These are phyloP conservation scores for Mormyrops boulengeri DNA, from an alignment of 2,797 vertebrate genomes.

Conservation along the genomic window DNA sequence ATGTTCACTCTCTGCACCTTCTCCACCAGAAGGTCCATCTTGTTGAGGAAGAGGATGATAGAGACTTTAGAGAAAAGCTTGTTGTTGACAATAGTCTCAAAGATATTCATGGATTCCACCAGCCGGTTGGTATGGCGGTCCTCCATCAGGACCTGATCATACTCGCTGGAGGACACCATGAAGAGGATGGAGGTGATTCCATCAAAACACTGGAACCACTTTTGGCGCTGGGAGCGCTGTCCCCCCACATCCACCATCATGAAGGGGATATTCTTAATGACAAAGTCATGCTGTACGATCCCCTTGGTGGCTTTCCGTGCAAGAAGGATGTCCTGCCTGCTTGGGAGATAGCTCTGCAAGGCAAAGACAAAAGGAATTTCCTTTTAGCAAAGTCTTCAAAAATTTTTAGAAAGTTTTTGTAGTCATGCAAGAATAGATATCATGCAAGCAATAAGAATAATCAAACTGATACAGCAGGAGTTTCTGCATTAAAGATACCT, in stretches of 20 bases:
- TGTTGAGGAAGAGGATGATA: constrained; percentile 97
- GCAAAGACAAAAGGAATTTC: neutral
- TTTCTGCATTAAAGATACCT: neutral
- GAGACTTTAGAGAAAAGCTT: constrained; percentile 94
- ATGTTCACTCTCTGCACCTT: constrained; percentile 85
- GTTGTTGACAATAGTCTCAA: constrained; percentile 97
- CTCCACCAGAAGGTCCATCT: constrained; percentile 89
- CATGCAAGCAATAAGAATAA: neutral
- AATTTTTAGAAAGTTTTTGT: neutral
- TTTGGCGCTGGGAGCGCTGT: constrained; percentile 91
- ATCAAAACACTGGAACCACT: constrained; percentile 98
- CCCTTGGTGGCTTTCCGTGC: constrained; percentile 93
- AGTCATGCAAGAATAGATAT: neutral
- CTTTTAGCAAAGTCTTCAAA: neutral
- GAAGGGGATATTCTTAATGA: constrained; percentile 96
- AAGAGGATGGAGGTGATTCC: constrained; percentile 95
- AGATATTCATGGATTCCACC: constrained; percentile 95
- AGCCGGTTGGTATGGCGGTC: constrained; percentile 90
- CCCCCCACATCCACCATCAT: constrained; percentile 97
- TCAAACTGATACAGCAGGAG: constrained; percentile 1
- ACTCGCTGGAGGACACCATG: constrained; percentile 94
- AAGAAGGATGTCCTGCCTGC: constrained; percentile 88
- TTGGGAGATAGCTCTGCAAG: constrained; percentile 80
- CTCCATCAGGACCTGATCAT: constrained; percentile 94
- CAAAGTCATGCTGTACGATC: constrained; percentile 91